These are phyloP conservation scores for Ramazzottius varieornatus DNA, from an alignment of 2,888 invertebrate genomes.

Conservation along the genomic window DNA sequence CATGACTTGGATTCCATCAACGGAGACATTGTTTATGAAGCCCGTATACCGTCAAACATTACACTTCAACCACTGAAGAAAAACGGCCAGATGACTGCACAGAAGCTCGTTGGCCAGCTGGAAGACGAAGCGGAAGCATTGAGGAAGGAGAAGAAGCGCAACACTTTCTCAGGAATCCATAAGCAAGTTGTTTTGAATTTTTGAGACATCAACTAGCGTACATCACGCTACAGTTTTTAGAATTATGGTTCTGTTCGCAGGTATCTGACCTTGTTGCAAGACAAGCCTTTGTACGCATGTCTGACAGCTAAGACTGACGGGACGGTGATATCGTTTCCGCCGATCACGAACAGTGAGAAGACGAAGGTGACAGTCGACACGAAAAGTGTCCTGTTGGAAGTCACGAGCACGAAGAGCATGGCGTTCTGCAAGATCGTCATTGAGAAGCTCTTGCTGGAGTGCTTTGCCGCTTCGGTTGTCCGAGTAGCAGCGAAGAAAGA, in stretches of 20 bases:
- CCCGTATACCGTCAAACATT: conserved; percentile 20
- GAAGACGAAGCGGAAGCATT: conserved; percentile 47
- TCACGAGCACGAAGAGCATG: conserved; percentile 40
- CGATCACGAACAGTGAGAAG: conserved; percentile 53
- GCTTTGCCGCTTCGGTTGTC: conserved; percentile 32
- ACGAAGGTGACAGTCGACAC: conserved; percentile 45
- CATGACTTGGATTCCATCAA: conserved; percentile 43
- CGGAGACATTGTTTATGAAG: conserved; percentile 34
- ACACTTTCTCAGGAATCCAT: conserved; percentile 51
- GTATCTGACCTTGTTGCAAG: conserved; percentile 48
- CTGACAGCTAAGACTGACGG: conserved; percentile 35
- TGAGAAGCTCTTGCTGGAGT: conserved; percentile 37
- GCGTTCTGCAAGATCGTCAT: conserved; percentile 37
- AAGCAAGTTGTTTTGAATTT: conserved; percentile 27
- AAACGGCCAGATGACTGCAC: conserved; percentile 34
- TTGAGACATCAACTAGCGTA: neutral
- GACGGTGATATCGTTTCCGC: conserved; percentile 50
- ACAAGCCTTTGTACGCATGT: conserved; percentile 43
- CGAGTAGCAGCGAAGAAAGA: conserved; percentile 11
- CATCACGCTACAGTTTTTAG: neutral
- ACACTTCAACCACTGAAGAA: conserved; percentile 34
- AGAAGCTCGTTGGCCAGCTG: conserved; percentile 38
- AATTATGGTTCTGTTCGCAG: conserved; percentile 15
- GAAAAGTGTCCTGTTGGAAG: conserved; percentile 41
- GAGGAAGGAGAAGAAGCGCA: conserved; percentile 56